Evolutionary conservation across 2,113 vertebrate species (phyloP).

Genomic region (Brachionichthys hirsutus): DNA sequence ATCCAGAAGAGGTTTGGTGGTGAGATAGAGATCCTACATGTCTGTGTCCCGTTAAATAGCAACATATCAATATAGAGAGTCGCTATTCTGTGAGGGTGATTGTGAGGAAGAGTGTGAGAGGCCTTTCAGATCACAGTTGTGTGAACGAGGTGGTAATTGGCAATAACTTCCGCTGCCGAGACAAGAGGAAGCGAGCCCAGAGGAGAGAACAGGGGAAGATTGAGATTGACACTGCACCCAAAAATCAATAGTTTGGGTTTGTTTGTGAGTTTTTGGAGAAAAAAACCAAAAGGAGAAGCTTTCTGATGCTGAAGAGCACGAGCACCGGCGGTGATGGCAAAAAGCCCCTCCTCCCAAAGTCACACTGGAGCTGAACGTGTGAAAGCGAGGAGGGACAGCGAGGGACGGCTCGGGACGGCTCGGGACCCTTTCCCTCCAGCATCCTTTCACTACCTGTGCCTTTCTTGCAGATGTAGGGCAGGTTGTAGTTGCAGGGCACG

Average conservation of each 20-base stretch:
- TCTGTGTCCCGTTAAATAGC: no score
- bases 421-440: background rate
- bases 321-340: background rate
- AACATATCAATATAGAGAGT: no score
- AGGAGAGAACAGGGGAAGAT: constrained; percentile 29
- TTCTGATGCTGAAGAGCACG: background rate
- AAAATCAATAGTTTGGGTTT: constrained; percentile 43
- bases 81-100: constrained; percentile 2
- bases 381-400: background rate
- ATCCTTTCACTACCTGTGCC: constrained; percentile 84
- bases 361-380: background rate
- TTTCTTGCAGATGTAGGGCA: constrained; percentile 97
- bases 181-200: constrained; percentile 21
- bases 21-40: no score
- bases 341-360: background rate
- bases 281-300: constrained; percentile 8
- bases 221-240: constrained; percentile 44
- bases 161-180: constrained; percentile 38
- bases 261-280: constrained; percentile 13
- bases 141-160: constrained; percentile 26
- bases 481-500: constrained; percentile 98
- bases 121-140: constrained; percentile 23
- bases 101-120: constrained; percentile 2
- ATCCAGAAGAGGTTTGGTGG: no score
- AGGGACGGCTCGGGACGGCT: no score